Evolutionary conservation across 2,113 vertebrate genomes (phyloP).

Genomic region (Physeter macrocephalus): DNA sequence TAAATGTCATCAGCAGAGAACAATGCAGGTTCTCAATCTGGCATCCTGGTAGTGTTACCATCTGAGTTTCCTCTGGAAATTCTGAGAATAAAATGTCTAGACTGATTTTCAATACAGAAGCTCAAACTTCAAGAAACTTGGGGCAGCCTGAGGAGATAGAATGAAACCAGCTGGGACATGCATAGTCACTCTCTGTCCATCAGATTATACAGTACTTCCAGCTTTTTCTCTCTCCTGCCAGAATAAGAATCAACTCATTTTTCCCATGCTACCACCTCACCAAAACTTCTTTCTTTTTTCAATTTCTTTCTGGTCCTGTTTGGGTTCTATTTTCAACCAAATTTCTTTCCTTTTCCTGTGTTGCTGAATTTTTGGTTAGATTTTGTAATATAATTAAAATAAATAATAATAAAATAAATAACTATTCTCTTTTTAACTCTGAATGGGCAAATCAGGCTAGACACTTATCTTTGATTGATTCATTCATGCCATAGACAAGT

Average conservation of each 20-base stretch:
- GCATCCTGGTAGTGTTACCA: constrained; percentile 33
- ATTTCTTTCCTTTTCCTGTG: neutral
- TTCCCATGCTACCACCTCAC: neutral
- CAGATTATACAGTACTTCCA: constrained; percentile 38
- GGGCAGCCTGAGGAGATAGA: constrained; percentile 50
- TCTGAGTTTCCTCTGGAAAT: constrained; percentile 56
- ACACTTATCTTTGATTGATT: constrained; percentile 7
- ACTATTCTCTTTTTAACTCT: constrained; percentile 1
- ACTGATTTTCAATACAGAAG: constrained; percentile 61
- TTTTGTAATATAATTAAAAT: neutral
- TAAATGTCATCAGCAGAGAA: constrained; percentile 38
- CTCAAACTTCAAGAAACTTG: constrained; percentile 42
- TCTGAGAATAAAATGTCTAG: constrained; percentile 64
- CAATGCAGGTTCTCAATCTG: constrained; percentile 34
- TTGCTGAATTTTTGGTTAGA: constrained; percentile 4
- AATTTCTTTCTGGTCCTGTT: neutral
- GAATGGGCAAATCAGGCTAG: neutral
- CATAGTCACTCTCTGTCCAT: constrained; percentile 34
- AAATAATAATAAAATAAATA: too few species aligned
- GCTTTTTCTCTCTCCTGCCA: constrained; percentile 20
- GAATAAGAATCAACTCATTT: constrained; percentile 40
- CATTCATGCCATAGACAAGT: neutral
- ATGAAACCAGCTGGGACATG: constrained; percentile 45
- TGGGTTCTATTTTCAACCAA: constrained; percentile 38
- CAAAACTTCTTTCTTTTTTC: neutral